phyloP scores from a whole-genome alignment of 2,113 vertebrate genomes.

The Poeciliopsis prolifica region DNA sequence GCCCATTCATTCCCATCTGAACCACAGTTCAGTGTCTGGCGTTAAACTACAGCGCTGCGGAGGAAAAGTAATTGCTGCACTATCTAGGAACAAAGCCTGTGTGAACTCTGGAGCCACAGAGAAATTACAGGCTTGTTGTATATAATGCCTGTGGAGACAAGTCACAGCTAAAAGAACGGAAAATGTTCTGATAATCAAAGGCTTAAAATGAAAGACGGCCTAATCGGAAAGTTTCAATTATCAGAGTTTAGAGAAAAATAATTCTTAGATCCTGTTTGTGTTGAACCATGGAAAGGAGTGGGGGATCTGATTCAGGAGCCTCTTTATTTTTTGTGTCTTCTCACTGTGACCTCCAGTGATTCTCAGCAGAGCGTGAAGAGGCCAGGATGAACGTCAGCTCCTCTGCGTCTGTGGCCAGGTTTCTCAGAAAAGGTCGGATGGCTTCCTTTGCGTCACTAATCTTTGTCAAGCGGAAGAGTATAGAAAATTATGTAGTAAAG shows the following conservation, averaged over 20 bases:
- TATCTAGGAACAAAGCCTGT: neutral
- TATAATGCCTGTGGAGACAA: neutral
- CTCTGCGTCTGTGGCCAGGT: neutral
- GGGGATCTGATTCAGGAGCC: too few species aligned
- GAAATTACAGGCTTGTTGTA: neutral
- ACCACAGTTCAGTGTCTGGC: slow-evolving; percentile 1
- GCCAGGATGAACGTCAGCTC: neutral
- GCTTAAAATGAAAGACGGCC: neutral
- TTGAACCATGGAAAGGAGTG: too few species aligned
- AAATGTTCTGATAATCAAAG: neutral
- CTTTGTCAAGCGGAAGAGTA: neutral
- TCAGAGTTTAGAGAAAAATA: neutral
- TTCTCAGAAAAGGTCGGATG: neutral
- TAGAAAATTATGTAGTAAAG: neutral
- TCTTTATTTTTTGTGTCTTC: neutral
- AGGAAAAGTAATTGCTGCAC: neutral
- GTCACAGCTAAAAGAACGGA: neutral
- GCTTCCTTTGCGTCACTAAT: neutral
- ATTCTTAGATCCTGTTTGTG: too few species aligned
- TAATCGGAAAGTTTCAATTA: neutral
- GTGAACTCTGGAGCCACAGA: too few species aligned
- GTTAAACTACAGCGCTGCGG: neutral
- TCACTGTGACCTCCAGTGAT: neutral
- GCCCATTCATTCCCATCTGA: slow-evolving; percentile 9
- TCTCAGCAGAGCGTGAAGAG: neutral